Conservation (phyloP, 2,113 vertebrate genomes). For the Ceyx melanurus region DNA sequence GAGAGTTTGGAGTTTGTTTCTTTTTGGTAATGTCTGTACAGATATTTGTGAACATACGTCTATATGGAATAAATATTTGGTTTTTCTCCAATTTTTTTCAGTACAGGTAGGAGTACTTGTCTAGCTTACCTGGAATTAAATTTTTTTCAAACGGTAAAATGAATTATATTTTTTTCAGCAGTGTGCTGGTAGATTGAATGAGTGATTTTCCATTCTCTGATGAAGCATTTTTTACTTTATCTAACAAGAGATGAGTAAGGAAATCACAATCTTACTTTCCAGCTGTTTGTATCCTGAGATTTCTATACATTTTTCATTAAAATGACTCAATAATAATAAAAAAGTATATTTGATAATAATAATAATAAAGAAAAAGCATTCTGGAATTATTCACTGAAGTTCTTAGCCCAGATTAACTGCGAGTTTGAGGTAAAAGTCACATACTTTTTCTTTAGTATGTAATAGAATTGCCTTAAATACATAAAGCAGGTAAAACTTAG, state of each 20-base stretch:
- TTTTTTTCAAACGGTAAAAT: background rate
- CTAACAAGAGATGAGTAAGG: background rate
- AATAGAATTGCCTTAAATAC: background rate
- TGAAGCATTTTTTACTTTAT: background rate
- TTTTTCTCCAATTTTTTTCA: background rate
- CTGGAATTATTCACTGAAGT: background rate
- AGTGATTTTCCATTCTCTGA: background rate
- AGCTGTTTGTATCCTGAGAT: background rate
- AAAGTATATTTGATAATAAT: background rate
- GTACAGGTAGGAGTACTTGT: background rate
- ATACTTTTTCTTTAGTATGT: background rate
- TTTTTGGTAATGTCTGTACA: background rate
- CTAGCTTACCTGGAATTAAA: background rate
- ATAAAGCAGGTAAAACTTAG: background rate
- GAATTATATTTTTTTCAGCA: background rate
- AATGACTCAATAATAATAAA: background rate
- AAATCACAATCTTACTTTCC: background rate
- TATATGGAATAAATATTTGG: background rate
- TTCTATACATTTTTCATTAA: background rate
- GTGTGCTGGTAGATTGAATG: background rate
- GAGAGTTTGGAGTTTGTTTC: background rate
- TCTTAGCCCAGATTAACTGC: background rate
- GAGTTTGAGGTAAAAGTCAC: background rate
- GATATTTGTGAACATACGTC: background rate
- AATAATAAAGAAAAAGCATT: background rate